Base-by-base conservation (phyloP, 2,113 vertebrate genomes). In the Desmodus rotundus region DNA sequence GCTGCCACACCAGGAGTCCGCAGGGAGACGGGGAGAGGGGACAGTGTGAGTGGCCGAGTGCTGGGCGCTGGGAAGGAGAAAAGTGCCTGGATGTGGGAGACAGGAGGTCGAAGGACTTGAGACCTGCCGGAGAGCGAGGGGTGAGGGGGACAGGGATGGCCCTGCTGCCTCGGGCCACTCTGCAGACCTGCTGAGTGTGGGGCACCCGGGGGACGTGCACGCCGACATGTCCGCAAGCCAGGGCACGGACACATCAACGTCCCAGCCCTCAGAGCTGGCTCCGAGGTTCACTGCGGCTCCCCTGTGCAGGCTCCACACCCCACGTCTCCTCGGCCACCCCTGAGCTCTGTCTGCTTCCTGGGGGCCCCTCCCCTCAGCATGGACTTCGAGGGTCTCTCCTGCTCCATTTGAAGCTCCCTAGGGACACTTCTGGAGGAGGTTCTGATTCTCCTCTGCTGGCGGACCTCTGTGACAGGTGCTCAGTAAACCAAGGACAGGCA, bases 231-330 rank as follows among this genome's bases (percentile, higher is more conserved):
- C 68, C 0, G 31, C 1, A 13, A 22, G 52, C 68, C 70, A 12
- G 31, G 43, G 6, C 70, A 43, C 16, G 0, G 9, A 38, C n/a
- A 16, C 3, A 2, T 14, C 13, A 0, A 1, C 1, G 0, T 19
- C 85, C 50, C 50, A 3, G 68, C 13, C 85, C 38, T 7, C 20
- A n/a, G 52, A 24, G 16, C 26, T 38, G 65, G 84, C n/a, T 52
- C 5, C 17, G 33, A 2, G 47, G 74, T 20, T 22, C 7, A 13
- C 17, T 6, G 31, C 31, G 47, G 31, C 31, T 3, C 7, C 5
- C 20, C 47, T 5, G 74, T 2, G 17, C 47, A 11, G n/a, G 17
- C 22, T 4, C 47, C 50, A 33, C 2, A 0, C 9, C 83, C 10
- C 2, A 7, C 12, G 9, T 28, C 14, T 74, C 16, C 45, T 33